phyloP scores from a whole-genome alignment of 2,113 vertebrate species.

The Festucalex cinctus region DNA sequence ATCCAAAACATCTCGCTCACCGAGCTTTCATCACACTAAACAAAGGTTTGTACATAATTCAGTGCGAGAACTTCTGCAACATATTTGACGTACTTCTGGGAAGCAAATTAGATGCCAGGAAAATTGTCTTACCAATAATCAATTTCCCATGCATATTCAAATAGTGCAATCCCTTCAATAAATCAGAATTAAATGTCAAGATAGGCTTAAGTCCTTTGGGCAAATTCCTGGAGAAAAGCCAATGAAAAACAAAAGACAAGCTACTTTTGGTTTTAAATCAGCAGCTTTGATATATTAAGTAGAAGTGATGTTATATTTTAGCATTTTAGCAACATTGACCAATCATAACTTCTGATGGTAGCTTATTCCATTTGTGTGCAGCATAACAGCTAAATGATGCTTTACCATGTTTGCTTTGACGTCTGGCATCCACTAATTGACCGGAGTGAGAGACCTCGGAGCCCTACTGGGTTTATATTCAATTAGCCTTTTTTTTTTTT shows the following conservation, averaged over 20 bases:
- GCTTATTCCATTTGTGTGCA: neutral
- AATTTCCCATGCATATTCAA: constrained; percentile 55
- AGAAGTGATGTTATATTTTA: neutral
- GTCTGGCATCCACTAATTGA: no score
- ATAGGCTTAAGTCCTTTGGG: constrained; percentile 23
- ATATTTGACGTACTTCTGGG: constrained; percentile 40
- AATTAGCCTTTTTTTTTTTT: no score
- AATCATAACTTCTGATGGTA: no score
- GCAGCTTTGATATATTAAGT: neutral
- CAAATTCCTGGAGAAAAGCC: constrained; percentile 19
- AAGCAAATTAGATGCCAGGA: constrained; percentile 60
- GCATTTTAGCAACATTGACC: no score
- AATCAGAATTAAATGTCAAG: constrained; percentile 47
- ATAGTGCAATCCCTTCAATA: constrained; percentile 32
- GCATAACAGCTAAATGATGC: neutral
- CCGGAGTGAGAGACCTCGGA: no score
- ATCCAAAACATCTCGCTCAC: constrained; percentile 12
- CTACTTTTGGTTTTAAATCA: constrained; percentile 10
- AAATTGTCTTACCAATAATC: constrained; percentile 49
- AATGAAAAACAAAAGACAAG: neutral
- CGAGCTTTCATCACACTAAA: constrained; percentile 57
- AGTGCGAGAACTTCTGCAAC: constrained; percentile 42
- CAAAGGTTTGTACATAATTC: constrained; percentile 52
- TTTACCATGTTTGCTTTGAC: no score
- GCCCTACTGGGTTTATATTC: no score